Conservation (phyloP, 2,888 invertebrate genomes). For the Aspidapion aeneum region DNA sequence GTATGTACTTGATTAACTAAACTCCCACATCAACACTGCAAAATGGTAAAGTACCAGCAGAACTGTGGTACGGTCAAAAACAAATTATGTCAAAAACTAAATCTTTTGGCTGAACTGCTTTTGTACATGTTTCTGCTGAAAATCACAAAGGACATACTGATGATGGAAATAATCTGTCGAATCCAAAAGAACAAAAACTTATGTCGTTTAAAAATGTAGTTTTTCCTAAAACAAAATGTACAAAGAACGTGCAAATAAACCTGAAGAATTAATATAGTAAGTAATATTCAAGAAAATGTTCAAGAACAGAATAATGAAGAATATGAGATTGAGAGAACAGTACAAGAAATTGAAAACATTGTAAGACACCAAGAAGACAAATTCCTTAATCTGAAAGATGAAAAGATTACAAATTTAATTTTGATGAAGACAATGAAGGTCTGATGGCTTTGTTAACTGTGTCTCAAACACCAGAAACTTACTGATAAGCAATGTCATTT, state of each 20-base stretch:
- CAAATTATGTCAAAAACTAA: conserved; percentile 8
- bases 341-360: too few species aligned
- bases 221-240: conserved; percentile 6
- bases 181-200: not conserved
- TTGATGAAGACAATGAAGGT: conserved; percentile 11
- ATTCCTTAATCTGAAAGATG: conserved; percentile 9
- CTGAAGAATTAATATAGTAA: too few species aligned
- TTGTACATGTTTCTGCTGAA: not conserved
- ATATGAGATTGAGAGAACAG: too few species aligned
- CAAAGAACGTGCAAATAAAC: not conserved
- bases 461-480: conserved; percentile 9
- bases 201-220: conserved; percentile 5
- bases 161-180: too few species aligned
- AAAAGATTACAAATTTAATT: conserved; percentile 18
- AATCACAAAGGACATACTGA: not conserved
- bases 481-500: conserved; percentile 12
- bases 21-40: not conserved
- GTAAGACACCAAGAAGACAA: not conserved
- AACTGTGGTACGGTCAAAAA: conserved; percentile 6
- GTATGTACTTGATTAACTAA: conserved; percentile 17
- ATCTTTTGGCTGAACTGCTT: conserved; percentile 4
- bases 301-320: too few species aligned
- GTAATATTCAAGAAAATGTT: too few species aligned
- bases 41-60: conserved; percentile 1
- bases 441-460: conserved; percentile 16